phyloP scores from a whole-genome alignment of 2,797 vertebrate genomes.

The Phalloptychus januarius region DNA sequence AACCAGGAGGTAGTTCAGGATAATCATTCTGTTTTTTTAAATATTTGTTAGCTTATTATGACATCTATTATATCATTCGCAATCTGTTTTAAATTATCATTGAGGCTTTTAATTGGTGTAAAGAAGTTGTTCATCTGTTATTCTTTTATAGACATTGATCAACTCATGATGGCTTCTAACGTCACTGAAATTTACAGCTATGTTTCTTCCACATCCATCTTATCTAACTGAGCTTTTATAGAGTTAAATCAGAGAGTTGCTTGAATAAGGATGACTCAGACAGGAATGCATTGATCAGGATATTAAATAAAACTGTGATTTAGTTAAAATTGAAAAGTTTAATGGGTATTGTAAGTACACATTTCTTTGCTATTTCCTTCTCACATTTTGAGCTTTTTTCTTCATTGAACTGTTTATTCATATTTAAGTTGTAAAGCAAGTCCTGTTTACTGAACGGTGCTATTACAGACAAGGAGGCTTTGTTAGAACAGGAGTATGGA shows the following conservation, averaged over 20 bases:
- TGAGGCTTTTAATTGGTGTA: not conserved
- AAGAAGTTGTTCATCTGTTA: not conserved
- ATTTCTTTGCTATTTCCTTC: not conserved
- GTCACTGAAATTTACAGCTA: not conserved
- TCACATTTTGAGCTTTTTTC: not conserved
- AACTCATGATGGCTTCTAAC: not conserved
- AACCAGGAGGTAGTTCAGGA: not conserved
- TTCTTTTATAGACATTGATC: not conserved
- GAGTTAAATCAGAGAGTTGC: not conserved
- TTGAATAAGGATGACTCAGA: not conserved
- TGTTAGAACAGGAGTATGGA: not conserved
- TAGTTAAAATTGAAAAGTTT: not conserved
- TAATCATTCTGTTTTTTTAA: not conserved
- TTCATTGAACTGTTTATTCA: not conserved
- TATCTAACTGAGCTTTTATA: not conserved
- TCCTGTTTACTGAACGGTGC: not conserved
- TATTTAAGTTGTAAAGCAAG: not conserved
- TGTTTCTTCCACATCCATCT: not conserved
- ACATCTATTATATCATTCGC: not conserved
- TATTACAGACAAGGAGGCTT: not conserved
- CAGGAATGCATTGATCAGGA: not conserved
- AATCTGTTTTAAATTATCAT: not conserved
- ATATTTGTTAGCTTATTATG: not conserved
- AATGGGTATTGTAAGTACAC: not conserved
- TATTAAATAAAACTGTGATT: not conserved